Base-by-base conservation (phyloP, 2,888 invertebrate species). In the Lasius fuliginosus region DNA sequence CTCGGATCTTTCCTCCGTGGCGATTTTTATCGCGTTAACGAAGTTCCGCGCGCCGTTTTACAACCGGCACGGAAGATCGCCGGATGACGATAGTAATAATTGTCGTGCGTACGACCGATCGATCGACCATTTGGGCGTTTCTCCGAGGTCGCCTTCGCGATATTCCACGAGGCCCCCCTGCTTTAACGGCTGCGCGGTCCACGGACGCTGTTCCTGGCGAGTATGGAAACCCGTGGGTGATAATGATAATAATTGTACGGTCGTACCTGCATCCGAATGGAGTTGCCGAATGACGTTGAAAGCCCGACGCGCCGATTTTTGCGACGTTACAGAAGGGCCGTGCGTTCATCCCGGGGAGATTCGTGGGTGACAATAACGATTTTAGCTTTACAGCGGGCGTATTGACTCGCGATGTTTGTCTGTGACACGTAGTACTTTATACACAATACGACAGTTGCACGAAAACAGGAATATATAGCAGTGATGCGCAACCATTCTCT, bases 141-240 rank as follows among this genome's bases (percentile, higher is more conserved):
- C 82, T 64, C 40, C 42, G n/a, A 33, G 36, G 79, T 73, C 64
- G 67, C n/a, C 36, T 42, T 46, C 68, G 64, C 73, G 82, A 84
- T 69, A 83, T 77, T 76, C 74, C 60, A 46, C 33, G 71, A 36
- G 46, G 30, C 6, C 42, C 30, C 18, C n/a, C n/a, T 49, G 36
- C 71, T 81, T 76, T 81, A 81, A 81, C 79, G 79, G 46, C 69
- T 58, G 23, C 77, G 67, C 27, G 67, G 56, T 3, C 30, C 71
- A 40, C 23, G 27, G 69, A n/a, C 69, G 12, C 53, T 3, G 79
- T 64, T 40, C 15, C 75, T 64, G 87, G 87, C 89, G 85, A 74
- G 87, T 86, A 89, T 88, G 89, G 91, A 89, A 86, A 90, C 74
- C 88, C 91, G 91, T 92, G 92, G 91, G 92, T 92, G 92, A 90